Percentiles rank a stretch among this genome's conserved stretches.
These are phyloP conservation scores for Brachypalpus laphriformis DNA, from an alignment of 2,888 invertebrate genomes.

Conservation along the genomic window DNA sequence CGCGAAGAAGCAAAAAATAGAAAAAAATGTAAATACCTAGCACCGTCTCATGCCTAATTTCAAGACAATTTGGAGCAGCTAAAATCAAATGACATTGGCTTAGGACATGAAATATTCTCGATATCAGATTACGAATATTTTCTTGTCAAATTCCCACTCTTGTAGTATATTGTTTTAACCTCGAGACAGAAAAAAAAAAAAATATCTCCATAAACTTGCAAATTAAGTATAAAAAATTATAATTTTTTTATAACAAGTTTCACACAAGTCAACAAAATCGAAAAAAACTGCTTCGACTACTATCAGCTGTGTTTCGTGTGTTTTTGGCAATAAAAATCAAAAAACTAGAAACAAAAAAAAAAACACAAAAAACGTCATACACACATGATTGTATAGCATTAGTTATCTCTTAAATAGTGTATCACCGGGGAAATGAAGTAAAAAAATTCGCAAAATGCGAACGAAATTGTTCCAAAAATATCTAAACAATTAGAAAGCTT, in stretches of 20 bases:
- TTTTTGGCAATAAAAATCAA: not conserved
- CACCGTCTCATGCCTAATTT: not conserved
- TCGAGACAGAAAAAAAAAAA: constrained; percentile 21
- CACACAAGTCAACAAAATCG: not conserved
- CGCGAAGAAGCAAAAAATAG: not conserved
- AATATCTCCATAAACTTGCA: constrained; percentile 27
- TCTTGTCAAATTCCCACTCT: not conserved
- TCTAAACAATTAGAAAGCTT: constrained; percentile 4
- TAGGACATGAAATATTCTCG: not conserved
- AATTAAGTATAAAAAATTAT: constrained; percentile 17
- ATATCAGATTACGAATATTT: not conserved
- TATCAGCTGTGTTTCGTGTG: constrained; percentile 39
- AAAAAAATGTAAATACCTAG: constrained; percentile 1
- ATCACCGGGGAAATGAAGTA: constrained; percentile 11
- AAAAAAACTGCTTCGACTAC: constrained; percentile 4
- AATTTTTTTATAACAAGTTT: constrained; percentile 28
- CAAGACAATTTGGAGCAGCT: not conserved
- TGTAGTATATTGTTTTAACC: not conserved
- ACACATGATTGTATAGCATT: not conserved
- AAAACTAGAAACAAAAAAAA: not conserved
- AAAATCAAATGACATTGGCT: not conserved
- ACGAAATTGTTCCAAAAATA: constrained; percentile 37
- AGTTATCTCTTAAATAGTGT: constrained; percentile 29
- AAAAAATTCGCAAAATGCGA: not conserved
- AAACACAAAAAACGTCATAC: not conserved